phyloP scores from a whole-genome alignment of 2,888 invertebrate genomes.

The Troilus luridus region DNA sequence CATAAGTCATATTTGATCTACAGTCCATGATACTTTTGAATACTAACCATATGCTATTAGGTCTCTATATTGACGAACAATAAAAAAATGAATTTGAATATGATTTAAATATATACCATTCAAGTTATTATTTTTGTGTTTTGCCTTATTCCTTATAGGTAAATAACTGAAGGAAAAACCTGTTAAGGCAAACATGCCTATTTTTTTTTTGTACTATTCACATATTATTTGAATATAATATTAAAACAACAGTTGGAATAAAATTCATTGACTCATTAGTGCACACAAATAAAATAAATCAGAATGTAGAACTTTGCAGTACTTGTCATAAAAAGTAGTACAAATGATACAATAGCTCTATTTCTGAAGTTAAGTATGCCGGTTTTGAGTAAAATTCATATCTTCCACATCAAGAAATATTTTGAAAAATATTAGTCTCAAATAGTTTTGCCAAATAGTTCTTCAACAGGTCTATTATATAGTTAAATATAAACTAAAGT shows the following conservation, averaged over 20 bases:
- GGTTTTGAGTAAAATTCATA: slow-evolving; percentile 76
- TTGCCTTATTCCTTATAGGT: no score
- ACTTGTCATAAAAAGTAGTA: background rate
- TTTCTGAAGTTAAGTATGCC: slow-evolving; percentile 77
- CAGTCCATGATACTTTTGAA: background rate
- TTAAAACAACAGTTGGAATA: no score
- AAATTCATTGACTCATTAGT: no score
- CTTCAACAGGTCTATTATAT: background rate
- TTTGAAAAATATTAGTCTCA: no score
- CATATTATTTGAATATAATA: no score
- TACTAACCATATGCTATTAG: no score
- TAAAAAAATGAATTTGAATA: background rate
- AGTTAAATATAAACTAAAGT: background rate
- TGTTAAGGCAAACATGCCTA: no score
- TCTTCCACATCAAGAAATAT: slow-evolving; percentile 75
- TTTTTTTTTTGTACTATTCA: no score
- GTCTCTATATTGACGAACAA: background rate
- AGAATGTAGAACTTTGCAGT: background rate
- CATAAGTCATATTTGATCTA: background rate
- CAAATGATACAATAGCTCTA: slow-evolving; percentile 69
- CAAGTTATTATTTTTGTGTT: background rate
- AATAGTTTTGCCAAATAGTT: no score
- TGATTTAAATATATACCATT: background rate
- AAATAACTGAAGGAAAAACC: background rate
- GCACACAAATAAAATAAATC: no score